phyloP scores from a whole-genome alignment of 2,888 invertebrate genomes.

The Rhynchonema sp. region DNA sequence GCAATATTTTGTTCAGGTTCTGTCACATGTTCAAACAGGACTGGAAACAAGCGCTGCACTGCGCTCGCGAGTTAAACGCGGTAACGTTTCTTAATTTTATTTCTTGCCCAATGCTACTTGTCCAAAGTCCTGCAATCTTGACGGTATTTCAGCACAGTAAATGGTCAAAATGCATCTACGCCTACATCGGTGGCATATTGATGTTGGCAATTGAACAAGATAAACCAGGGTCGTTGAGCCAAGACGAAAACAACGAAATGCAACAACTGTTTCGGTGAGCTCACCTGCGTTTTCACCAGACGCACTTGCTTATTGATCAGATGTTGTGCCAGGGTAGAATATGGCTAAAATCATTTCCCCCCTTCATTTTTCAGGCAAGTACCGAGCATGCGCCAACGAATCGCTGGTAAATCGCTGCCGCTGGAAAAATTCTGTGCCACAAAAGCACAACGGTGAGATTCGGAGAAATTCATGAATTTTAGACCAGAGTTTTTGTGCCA shows the following conservation, averaged over 20 bases:
- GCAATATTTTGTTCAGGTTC: conserved; percentile 13
- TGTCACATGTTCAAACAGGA: conserved; percentile 17
- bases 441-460: conserved; percentile 60
- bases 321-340: no score
- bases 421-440: conserved; percentile 88
- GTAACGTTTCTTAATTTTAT: neutral
- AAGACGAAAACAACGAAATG: no score
- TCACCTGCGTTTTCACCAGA: no score
- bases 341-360: no score
- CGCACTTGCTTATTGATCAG: no score
- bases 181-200: conserved; percentile 67
- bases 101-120: neutral
- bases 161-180: conserved; percentile 70
- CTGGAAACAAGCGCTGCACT: conserved; percentile 21
- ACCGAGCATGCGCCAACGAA: conserved; percentile 60
- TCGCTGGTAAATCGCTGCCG: conserved; percentile 86
- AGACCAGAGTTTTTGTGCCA: neutral
- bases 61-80: neutral
- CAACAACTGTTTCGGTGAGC: no score
- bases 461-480: conserved; percentile 35
- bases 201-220: no score
- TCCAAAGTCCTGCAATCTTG: conserved; percentile 27
- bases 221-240: no score
- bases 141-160: conserved; percentile 65
- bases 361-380: conserved; percentile 45